phyloP scores from a whole-genome alignment of 2,797 vertebrate species.

The Eutrigla gurnardus region DNA sequence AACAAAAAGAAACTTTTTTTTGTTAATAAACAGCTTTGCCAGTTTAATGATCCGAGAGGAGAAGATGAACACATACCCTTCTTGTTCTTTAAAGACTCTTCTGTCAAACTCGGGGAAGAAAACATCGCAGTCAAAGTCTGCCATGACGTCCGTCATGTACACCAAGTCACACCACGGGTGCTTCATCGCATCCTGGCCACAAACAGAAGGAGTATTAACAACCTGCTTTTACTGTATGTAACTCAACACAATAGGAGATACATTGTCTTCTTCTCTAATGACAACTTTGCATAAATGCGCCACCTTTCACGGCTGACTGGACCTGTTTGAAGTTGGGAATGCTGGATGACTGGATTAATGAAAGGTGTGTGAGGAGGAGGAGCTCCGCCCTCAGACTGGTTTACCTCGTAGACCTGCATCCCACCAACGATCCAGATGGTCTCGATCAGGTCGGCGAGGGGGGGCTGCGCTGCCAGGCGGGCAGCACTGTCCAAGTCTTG shows the following conservation, averaged over 20 bases:
- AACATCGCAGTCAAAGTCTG: constrained; percentile 84
- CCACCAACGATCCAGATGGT: constrained; percentile 88
- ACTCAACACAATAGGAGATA: too few relatives aligned
- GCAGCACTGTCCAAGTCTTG: constrained; percentile 77
- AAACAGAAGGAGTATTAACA: constrained; percentile 4
- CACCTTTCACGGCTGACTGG: background rate
- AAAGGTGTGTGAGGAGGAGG: background rate
- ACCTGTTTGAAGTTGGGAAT: background rate
- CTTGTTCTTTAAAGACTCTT: constrained; percentile 76
- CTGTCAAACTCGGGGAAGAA: constrained; percentile 87
- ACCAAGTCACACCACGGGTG: constrained; percentile 87
- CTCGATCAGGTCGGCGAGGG: constrained; percentile 80
- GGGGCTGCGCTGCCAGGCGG: constrained; percentile 63
- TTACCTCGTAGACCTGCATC: constrained; percentile 80
- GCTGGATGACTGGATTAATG: background rate
- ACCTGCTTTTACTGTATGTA: background rate
- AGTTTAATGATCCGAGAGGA: background rate
- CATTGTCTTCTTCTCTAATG: background rate
- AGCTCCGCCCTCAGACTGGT: background rate
- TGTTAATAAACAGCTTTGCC: background rate
- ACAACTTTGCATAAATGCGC: background rate
- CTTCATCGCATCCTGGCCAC: constrained; percentile 78
- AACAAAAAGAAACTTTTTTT: background rate
- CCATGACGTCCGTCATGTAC: constrained; percentile 86
- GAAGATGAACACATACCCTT: constrained; percentile 69